Evolutionary conservation across 64 coral and sea anemone genomes (phyloP).

Genomic region (Trachythela sp.): DNA sequence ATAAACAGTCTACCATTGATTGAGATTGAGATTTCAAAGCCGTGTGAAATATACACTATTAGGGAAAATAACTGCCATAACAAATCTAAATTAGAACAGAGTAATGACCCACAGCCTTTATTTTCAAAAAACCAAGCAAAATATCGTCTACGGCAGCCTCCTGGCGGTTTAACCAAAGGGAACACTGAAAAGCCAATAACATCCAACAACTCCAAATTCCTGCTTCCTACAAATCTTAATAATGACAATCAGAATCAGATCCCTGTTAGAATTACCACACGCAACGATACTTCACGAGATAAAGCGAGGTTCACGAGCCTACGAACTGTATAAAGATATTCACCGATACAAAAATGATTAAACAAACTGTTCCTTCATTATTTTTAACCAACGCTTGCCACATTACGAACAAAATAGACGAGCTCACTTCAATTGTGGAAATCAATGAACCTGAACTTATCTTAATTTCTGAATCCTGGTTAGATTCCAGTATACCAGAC

Average conservation of each 20-base stretch:
- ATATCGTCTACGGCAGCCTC: no score
- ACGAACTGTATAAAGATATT: neutral
- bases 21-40: no score
- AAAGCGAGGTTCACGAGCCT: neutral
- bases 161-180: no score
- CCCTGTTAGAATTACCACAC: neutral
- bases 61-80: no score
- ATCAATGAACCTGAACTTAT: neutral
- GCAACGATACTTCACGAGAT: neutral
- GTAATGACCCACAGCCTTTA: no score
- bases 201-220: no score
- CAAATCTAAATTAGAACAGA: no score
- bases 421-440: neutral
- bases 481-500: neutral
- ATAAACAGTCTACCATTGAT: no score
- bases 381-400: neutral
- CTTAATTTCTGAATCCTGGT: constrained; percentile 25
- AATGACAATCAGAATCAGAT: neutral
- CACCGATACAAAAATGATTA: neutral
- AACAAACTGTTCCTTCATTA: neutral
- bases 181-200: no score
- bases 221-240: neutral
- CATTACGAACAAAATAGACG: neutral
- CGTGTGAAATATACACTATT: no score
- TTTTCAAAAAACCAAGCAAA: no score